These are phyloP conservation scores for Drosophila trapezifrons DNA, from an alignment of 1,140 invertebrate species.

Conservation along the genomic window DNA sequence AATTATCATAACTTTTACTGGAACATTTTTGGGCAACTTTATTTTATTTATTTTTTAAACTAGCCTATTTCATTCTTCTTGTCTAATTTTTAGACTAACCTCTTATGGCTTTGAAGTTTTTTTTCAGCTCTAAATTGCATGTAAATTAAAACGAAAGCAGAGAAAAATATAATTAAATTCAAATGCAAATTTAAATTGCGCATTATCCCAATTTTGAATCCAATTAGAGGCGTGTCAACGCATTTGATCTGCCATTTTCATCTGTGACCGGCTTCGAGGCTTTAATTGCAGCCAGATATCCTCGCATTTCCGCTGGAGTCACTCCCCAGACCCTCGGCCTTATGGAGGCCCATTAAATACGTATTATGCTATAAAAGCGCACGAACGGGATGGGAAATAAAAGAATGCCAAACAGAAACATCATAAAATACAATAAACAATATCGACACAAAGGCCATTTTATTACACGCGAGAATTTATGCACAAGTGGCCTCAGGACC, in stretches of 20 bases:
- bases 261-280: constrained; percentile 5
- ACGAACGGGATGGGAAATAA: constrained; percentile 21
- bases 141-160: background rate
- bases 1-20: background rate
- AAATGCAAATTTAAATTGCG: background rate
- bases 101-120: background rate
- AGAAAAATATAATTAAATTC: background rate
- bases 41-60: no score
- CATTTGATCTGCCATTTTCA: constrained; percentile 7
- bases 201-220: background rate
- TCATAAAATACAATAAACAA: constrained; percentile 74
- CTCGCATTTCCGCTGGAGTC: background rate
- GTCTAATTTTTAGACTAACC: no score
- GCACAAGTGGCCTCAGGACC: constrained; percentile 44
- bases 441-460: constrained; percentile 74
- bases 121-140: background rate
- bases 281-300: constrained; percentile 59
- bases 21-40: background rate
- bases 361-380: constrained; percentile 68
- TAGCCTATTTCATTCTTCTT: no score
- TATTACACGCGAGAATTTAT: constrained; percentile 71
- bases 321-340: constrained; percentile 22
- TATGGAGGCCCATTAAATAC: constrained; percentile 64
- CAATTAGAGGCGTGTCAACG: constrained; percentile 14
- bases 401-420: constrained; percentile 37